These are phyloP conservation scores for Chrysaora quinquecirrha DNA, from an alignment of 30 jellyfish, hydroid and myxozoan species.

Conservation along the genomic window DNA sequence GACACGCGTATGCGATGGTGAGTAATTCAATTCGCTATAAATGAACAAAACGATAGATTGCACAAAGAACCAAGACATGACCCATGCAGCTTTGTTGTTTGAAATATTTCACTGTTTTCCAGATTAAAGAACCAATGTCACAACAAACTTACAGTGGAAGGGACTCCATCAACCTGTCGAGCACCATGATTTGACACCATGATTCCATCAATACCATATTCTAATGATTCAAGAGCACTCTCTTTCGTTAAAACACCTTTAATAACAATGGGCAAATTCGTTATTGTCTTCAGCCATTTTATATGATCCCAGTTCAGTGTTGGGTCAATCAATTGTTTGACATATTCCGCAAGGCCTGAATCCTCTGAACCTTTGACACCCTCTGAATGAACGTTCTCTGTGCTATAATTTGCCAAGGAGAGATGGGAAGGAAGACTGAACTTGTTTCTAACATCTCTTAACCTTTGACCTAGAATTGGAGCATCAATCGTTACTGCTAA, in stretches of 20 bases:
- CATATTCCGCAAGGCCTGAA: slow-evolving; percentile 79
- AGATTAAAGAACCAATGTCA: too few species aligned
- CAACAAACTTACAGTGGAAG: slow-evolving; percentile 89
- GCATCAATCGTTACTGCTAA: slow-evolving; percentile 77
- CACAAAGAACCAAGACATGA: too few species aligned
- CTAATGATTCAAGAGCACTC: slow-evolving; percentile 80
- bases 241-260: slow-evolving; percentile 86
- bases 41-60: too few species aligned
- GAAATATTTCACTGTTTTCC: too few species aligned
- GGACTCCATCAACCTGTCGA: slow-evolving; percentile 91
- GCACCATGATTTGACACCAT: slow-evolving; percentile 98
- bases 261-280: slow-evolving; percentile 65
- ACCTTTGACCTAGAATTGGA: slow-evolving; percentile 68
- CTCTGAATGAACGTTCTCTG: slow-evolving; percentile 43
- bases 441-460: slow-evolving; percentile 38
- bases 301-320: slow-evolving; percentile 83
- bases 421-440: slow-evolving; percentile 59
- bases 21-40: too few species aligned
- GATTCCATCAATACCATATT: slow-evolving; percentile 82
- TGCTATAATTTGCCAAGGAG: slow-evolving; percentile 44
- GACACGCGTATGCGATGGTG: too few species aligned
- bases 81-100: too few species aligned
- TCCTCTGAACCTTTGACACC: slow-evolving; percentile 62
- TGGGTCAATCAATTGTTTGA: slow-evolving; percentile 51
- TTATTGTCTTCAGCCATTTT: slow-evolving; percentile 65